Evolutionary conservation across 2,113 vertebrate species (phyloP).

Genomic region (Rhinopomastus cyanomelas): DNA sequence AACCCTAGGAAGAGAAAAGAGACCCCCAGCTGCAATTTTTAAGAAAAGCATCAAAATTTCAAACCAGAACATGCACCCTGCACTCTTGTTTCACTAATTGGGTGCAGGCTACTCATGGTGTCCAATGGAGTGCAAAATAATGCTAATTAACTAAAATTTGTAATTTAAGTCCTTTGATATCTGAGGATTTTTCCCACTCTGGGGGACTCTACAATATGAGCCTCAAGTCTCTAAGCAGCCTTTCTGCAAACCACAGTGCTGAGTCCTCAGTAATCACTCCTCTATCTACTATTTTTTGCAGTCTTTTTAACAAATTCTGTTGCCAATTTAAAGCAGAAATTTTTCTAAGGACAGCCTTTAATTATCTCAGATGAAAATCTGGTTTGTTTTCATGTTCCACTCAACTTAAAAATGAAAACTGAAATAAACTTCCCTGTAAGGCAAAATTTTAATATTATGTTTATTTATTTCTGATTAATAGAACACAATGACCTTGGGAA

Average conservation of each 20-base stretch:
- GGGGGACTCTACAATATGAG: neutral
- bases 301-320: neutral
- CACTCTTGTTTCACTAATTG: accelerated
- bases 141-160: neutral
- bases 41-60: no score
- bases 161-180: neutral
- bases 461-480: neutral
- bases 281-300: neutral
- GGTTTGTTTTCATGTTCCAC: neutral
- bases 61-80: neutral
- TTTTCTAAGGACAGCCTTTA: neutral
- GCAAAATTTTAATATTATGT: neutral
- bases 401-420: neutral
- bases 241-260: neutral
- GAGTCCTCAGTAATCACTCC: neutral
- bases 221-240: neutral
- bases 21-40: no score
- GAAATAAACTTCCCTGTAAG: neutral
- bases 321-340: neutral
- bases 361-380: neutral
- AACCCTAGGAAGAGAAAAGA: no score
- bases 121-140: neutral
- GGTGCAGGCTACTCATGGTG: neutral
- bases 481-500: neutral
- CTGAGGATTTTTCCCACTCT: neutral